phyloP scores from a whole-genome alignment of 2,113 vertebrate species.

The Circaetus cinerascens region DNA sequence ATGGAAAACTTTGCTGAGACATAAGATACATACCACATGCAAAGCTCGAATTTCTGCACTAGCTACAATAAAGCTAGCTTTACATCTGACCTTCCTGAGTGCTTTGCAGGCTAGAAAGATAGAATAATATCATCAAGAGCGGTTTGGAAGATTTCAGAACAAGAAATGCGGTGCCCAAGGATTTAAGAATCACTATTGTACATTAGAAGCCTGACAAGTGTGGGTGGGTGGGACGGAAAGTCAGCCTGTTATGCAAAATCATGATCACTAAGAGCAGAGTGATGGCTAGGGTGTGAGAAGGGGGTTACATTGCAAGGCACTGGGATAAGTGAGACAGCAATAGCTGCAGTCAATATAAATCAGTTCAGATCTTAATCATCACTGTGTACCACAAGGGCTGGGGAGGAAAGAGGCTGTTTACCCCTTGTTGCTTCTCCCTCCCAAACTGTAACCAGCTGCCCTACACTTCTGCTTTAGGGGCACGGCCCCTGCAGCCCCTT shows the following conservation, averaged over 20 bases:
- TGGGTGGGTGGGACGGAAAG: not conserved
- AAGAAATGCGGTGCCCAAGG: not conserved
- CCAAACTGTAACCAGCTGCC: not conserved
- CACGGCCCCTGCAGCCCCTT: not conserved
- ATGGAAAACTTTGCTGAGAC: not conserved
- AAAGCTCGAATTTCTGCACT: not conserved
- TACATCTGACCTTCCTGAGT: not conserved
- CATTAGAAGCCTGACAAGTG: not conserved
- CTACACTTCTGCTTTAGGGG: not conserved
- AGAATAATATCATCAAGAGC: not conserved
- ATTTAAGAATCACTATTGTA: not conserved
- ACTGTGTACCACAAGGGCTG: not conserved
- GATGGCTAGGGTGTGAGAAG: not conserved
- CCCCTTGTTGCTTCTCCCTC: not conserved
- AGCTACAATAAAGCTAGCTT: not conserved
- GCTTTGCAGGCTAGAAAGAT: not conserved
- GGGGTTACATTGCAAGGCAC: not conserved
- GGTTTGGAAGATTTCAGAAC: not conserved
- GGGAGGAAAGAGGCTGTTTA: not conserved
- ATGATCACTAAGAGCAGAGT: not conserved
- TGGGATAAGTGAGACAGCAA: not conserved
- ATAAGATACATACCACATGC: not conserved
- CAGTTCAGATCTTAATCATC: slow-evolving; percentile 26
- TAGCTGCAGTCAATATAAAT: not conserved
- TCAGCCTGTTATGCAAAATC: not conserved